A percentile compares a stretch with the other conserved stretches of the same genome.
These are phyloP conservation scores for Chlamydotis undulata DNA, from an alignment of 2,113 vertebrate genomes.

Conservation along the genomic window DNA sequence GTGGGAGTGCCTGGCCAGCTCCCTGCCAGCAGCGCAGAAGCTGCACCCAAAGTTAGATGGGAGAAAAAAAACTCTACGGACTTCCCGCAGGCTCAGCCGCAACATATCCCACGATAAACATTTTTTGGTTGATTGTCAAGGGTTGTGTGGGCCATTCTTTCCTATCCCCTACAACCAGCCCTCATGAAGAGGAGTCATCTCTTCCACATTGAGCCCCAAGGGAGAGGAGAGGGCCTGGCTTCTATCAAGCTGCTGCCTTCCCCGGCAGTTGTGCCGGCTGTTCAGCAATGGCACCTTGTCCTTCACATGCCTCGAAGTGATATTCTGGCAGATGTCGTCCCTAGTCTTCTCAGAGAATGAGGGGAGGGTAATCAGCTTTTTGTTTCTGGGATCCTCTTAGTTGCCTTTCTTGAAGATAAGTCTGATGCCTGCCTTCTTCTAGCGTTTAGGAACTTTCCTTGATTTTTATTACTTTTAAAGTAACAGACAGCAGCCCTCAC, in stretches of 20 bases:
- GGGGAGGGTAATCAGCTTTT: fast-evolving
- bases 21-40: no score
- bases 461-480: background rate
- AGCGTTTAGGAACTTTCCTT: background rate
- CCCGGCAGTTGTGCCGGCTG: background rate
- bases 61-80: background rate
- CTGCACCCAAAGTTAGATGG: background rate
- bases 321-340: background rate
- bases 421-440: background rate
- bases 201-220: background rate
- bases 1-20: background rate
- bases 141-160: background rate
- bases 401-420: background rate
- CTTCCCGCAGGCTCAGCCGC: background rate
- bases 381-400: background rate
- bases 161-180: fast-evolving
- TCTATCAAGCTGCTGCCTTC: background rate
- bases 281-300: background rate
- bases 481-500: background rate
- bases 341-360: background rate
- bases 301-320: background rate
- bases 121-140: background rate
- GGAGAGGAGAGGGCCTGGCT: background rate
- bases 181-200: background rate
- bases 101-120: background rate